phyloP scores from a whole-genome alignment of 2,797 vertebrate species.

The Arremon aurantiirostris region DNA sequence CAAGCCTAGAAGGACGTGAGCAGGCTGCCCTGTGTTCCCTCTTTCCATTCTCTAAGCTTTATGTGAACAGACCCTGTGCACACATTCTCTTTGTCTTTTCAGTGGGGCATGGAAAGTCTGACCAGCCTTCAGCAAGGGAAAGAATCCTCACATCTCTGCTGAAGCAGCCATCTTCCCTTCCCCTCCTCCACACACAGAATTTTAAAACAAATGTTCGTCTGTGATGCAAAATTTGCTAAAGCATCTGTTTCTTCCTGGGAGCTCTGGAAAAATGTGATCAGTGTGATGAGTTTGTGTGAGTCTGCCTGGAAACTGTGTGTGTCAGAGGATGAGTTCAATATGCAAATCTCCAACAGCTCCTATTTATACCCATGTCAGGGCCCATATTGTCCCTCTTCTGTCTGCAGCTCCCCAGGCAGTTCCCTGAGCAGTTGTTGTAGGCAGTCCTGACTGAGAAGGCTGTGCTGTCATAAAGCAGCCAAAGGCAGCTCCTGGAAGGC shows the following conservation, averaged over 20 bases:
- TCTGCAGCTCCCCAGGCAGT: background rate
- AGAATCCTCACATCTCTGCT: background rate
- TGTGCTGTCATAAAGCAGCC: background rate
- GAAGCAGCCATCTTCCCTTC: background rate
- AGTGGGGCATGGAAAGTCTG: background rate
- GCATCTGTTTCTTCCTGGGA: slow-evolving; percentile 27
- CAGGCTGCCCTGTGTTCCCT: background rate
- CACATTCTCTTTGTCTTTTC: background rate
- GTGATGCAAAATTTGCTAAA: background rate
- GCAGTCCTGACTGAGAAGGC: background rate
- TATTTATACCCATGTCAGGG: background rate
- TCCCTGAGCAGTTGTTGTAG: background rate
- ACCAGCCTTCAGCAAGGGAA: background rate
- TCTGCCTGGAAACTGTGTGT: slow-evolving; percentile 17
- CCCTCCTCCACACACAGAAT: background rate
- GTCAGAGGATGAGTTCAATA: background rate
- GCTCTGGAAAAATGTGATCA: background rate
- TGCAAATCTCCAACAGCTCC: background rate
- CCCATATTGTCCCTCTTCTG: background rate
- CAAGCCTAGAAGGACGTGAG: background rate
- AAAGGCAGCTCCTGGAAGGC: background rate
- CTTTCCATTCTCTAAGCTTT: background rate
- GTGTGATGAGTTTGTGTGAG: background rate
- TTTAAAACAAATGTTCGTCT: slow-evolving; percentile 6
- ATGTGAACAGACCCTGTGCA: background rate